phyloP scores from a whole-genome alignment of 2,797 vertebrate genomes.

The Hydrophis major region DNA sequence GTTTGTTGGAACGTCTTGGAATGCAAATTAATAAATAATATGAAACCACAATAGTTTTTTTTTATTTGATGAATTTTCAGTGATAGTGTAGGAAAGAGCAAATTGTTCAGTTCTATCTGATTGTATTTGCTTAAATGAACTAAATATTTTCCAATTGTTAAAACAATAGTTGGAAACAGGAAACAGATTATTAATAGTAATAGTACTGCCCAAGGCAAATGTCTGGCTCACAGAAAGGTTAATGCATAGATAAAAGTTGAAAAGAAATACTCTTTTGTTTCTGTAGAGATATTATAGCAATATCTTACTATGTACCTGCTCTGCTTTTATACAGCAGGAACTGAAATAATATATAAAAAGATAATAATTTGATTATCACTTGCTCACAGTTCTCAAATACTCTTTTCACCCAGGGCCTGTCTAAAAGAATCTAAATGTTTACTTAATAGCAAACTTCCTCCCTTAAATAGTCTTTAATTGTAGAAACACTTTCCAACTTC shows the following conservation, averaged over 20 bases:
- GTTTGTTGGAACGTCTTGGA: background rate
- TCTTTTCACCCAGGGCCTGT: slow-evolving; percentile 47
- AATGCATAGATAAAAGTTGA: slow-evolving; percentile 34
- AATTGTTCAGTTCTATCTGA: slow-evolving; percentile 2
- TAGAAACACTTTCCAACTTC: slow-evolving; percentile 34
- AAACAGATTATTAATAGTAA: slow-evolving; percentile 35
- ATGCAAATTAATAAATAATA: background rate
- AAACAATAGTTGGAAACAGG: slow-evolving; percentile 24
- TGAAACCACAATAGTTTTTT: background rate
- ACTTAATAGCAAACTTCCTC: slow-evolving; percentile 25
- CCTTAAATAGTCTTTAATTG: slow-evolving; percentile 34
- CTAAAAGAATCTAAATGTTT: slow-evolving; percentile 41
- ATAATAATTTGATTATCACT: slow-evolving; percentile 61
- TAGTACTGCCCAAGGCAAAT: slow-evolving; percentile 32
- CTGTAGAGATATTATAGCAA: slow-evolving; percentile 47
- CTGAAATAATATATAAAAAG: slow-evolving; percentile 53
- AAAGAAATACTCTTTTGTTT: slow-evolving; percentile 56
- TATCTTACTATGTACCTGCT: slow-evolving; percentile 48
- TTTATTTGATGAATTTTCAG: background rate
- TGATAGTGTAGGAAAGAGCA: background rate
- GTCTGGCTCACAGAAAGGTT: slow-evolving; percentile 46
- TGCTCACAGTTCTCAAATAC: slow-evolving; percentile 43
- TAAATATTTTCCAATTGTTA: background rate
- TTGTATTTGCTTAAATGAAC: background rate
- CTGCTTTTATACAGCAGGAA: slow-evolving; percentile 43